Conservation (phyloP, 2,113 vertebrate genomes). For the Xenopus tropicalis region DNA sequence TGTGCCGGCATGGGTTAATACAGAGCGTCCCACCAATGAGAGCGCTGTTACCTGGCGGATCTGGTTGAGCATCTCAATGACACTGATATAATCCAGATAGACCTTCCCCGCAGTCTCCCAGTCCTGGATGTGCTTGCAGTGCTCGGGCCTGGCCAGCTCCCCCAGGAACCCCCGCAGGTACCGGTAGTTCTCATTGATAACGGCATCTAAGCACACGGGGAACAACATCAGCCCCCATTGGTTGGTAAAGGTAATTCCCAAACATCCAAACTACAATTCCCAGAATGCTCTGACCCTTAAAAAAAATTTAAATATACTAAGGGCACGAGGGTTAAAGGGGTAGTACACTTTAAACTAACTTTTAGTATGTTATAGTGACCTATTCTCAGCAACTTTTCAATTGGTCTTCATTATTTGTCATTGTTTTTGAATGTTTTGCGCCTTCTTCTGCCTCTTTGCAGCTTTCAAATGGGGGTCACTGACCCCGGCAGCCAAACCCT, state of each 20-base stretch:
- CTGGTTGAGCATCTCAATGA: constrained; percentile 77
- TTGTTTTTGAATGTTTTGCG: no score
- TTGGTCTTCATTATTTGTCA: no score
- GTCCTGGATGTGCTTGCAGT: constrained; percentile 81
- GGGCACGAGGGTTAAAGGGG: no score
- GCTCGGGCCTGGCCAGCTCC: constrained; percentile 77
- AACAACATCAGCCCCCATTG: neutral
- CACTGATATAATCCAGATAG: constrained; percentile 86
- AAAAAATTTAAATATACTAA: no score
- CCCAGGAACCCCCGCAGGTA: constrained; percentile 89
- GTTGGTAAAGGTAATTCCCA: neutral
- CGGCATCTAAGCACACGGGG: constrained; percentile 73
- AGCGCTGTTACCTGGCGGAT: constrained; percentile 74
- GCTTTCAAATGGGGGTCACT: no score
- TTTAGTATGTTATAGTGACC: no score
- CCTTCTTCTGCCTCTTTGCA: no score
- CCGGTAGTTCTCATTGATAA: constrained; percentile 91
- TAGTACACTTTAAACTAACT: no score
- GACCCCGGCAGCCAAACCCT: no score
- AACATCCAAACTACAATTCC: neutral
- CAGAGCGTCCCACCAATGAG: neutral
- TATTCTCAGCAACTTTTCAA: no score
- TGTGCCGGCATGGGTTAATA: neutral
- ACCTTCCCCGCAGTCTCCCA: constrained; percentile 89
- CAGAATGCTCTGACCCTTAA: neutral